Conservation (phyloP, 2,888 invertebrate genomes). For the Rhingia rostrata region DNA sequence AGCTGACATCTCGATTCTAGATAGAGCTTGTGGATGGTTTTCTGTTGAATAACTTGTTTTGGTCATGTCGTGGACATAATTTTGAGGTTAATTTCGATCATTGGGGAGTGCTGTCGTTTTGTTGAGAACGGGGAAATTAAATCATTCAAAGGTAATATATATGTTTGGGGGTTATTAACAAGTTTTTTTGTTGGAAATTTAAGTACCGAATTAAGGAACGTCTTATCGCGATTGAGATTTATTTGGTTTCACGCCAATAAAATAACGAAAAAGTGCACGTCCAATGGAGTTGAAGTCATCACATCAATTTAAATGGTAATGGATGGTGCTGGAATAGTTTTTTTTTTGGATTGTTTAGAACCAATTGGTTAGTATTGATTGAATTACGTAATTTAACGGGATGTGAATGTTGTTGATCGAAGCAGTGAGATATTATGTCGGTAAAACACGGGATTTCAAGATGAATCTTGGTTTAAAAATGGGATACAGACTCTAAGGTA, state of each 20-base stretch:
- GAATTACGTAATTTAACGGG: too few relatives aligned
- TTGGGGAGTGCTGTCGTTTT: constrained; percentile 36
- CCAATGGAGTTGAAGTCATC: constrained; percentile 9
- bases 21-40: constrained; percentile 9
- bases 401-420: too few relatives aligned
- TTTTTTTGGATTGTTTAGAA: too few relatives aligned
- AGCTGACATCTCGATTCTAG: constrained; percentile 72
- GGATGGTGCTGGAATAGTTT: neutral
- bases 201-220: constrained; percentile 68
- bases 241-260: constrained; percentile 58
- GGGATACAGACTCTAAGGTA: too few relatives aligned
- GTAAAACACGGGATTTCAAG: too few relatives aligned
- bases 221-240: constrained; percentile 57
- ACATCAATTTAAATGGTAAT: constrained; percentile 34
- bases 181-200: constrained; percentile 57
- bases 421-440: too few relatives aligned
- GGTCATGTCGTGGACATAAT: constrained; percentile 37
- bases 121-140: constrained; percentile 54
- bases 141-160: constrained; percentile 50
- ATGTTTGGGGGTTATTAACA: constrained; percentile 66
- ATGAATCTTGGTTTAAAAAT: too few relatives aligned
- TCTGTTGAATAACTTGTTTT: constrained; percentile 53
- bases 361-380: too few relatives aligned
- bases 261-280: constrained; percentile 34
- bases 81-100: constrained; percentile 56